phyloP scores from a whole-genome alignment of 2,888 invertebrate species.

The Artemia sp. region DNA sequence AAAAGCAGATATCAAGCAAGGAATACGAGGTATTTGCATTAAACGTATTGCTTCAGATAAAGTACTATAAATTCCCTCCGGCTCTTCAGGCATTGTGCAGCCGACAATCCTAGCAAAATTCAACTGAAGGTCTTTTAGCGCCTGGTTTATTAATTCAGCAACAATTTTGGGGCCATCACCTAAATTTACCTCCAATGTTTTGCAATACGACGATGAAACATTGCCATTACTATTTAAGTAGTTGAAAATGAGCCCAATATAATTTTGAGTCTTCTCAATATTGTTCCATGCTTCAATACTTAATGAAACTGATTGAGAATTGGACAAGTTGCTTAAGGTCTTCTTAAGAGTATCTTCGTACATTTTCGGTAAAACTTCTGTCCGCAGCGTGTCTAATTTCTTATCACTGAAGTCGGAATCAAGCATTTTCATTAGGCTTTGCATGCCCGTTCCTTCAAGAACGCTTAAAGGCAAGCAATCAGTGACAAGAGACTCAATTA shows the following conservation, averaged over 20 bases:
- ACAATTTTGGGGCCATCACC: slow-evolving; percentile 15
- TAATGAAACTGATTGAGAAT: slow-evolving; percentile 19
- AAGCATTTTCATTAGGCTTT: slow-evolving; percentile 20
- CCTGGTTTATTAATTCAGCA: slow-evolving; percentile 19
- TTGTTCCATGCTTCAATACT: slow-evolving; percentile 21
- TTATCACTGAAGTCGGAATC: slow-evolving; percentile 20
- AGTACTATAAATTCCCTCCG: slow-evolving; percentile 16
- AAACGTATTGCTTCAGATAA: slow-evolving; percentile 16
- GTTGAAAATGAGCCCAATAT: slow-evolving; percentile 21
- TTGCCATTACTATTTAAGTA: slow-evolving; percentile 20
- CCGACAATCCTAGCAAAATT: slow-evolving; percentile 19
- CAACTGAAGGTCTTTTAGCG: slow-evolving; percentile 13
- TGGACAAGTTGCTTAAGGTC: slow-evolving; percentile 6
- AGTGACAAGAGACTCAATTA: slow-evolving; percentile 19
- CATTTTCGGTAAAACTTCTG: slow-evolving; percentile 19
- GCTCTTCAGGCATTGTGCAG: slow-evolving; percentile 21
- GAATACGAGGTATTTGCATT: slow-evolving; percentile 21
- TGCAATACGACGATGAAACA: slow-evolving; percentile 20
- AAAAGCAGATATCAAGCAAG: slow-evolving; percentile 21
- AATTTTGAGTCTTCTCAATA: slow-evolving; percentile 17
- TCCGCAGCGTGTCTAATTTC: slow-evolving; percentile 17
- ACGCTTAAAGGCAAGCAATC: slow-evolving; percentile 21
- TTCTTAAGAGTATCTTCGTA: slow-evolving; percentile 20
- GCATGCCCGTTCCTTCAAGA: slow-evolving; percentile 22
- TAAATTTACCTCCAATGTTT: slow-evolving; percentile 20